Conservation (phyloP, 2,797 vertebrate species). For the Rhinatrema bivittatum region DNA sequence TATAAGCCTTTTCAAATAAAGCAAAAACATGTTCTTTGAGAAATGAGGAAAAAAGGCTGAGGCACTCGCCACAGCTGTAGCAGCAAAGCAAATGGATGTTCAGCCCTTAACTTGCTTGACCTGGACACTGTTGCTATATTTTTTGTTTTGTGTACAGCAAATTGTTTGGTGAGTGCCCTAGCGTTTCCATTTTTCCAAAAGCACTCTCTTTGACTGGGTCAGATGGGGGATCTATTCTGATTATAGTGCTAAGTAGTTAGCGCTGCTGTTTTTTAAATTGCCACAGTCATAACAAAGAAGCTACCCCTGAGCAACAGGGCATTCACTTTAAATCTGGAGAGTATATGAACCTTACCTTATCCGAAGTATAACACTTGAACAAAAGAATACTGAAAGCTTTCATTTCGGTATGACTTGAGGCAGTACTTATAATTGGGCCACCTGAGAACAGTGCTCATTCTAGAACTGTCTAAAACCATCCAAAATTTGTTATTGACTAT, state of each 20-base stretch:
- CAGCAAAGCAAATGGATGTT: too few species aligned
- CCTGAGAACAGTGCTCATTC: slow-evolving; percentile 44
- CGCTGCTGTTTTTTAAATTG: slow-evolving; percentile 27
- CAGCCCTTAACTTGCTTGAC: too few species aligned
- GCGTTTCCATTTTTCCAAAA: too few species aligned
- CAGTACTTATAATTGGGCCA: slow-evolving; percentile 47
- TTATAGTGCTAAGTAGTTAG: slow-evolving; percentile 12
- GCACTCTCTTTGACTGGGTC: too few species aligned
- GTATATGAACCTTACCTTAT: slow-evolving; percentile 37
- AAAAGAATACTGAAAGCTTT: slow-evolving; percentile 44
- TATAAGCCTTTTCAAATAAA: neutral
- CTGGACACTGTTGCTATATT: too few species aligned
- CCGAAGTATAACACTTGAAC: slow-evolving; percentile 32
- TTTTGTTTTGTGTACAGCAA: too few species aligned
- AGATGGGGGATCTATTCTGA: slow-evolving; percentile 1
- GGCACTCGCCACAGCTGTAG: too few species aligned
- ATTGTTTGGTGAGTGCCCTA: too few species aligned
- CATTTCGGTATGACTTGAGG: slow-evolving; percentile 42
- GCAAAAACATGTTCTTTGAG: slow-evolving; percentile 18
- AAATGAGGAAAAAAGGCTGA: too few species aligned
- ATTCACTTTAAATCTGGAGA: slow-evolving; percentile 35
- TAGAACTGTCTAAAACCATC: slow-evolving; percentile 25
- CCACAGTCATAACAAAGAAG: slow-evolving; percentile 26
- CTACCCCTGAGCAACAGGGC: slow-evolving; percentile 28
- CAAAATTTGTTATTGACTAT: slow-evolving; percentile 19